Evolutionary conservation across 2,113 vertebrate genomes (phyloP).

Genomic region (Cynopterus brachyotis): DNA sequence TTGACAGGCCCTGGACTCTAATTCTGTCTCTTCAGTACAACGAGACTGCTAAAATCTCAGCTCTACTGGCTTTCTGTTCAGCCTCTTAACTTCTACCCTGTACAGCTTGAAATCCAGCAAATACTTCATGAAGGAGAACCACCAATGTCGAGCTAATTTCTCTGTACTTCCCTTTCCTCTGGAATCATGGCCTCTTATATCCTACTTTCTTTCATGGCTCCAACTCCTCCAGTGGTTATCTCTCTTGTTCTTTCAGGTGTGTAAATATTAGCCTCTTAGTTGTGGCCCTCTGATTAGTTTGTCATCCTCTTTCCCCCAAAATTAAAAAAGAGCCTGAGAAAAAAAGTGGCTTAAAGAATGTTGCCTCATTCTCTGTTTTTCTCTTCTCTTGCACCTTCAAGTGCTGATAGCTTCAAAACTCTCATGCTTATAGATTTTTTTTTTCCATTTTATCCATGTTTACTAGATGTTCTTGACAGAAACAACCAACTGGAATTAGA

Average conservation of each 20-base stretch:
- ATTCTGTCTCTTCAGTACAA: neutral
- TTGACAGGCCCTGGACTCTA: neutral
- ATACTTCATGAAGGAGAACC: neutral
- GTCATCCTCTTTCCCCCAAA: neutral
- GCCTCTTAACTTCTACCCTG: neutral
- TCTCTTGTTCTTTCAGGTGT: neutral
- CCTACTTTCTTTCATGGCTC: accelerated
- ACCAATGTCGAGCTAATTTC: too few species aligned
- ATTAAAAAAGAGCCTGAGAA: neutral
- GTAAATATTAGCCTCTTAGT: neutral
- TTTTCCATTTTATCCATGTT: neutral
- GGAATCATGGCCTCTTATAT: neutral
- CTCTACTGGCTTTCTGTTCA: neutral
- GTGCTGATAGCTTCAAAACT: neutral
- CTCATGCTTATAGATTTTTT: neutral
- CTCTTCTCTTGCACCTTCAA: neutral
- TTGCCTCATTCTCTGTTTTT: neutral
- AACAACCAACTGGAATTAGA: neutral
- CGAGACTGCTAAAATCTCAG: neutral
- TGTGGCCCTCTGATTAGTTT: neutral
- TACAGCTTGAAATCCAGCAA: neutral
- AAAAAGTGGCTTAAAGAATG: neutral
- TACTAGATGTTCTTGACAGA: neutral
- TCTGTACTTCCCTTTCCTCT: neutral
- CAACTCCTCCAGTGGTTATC: neutral